Evolutionary conservation across 2,113 vertebrate species (phyloP).

Genomic region (Amblyopsis rosae): DNA sequence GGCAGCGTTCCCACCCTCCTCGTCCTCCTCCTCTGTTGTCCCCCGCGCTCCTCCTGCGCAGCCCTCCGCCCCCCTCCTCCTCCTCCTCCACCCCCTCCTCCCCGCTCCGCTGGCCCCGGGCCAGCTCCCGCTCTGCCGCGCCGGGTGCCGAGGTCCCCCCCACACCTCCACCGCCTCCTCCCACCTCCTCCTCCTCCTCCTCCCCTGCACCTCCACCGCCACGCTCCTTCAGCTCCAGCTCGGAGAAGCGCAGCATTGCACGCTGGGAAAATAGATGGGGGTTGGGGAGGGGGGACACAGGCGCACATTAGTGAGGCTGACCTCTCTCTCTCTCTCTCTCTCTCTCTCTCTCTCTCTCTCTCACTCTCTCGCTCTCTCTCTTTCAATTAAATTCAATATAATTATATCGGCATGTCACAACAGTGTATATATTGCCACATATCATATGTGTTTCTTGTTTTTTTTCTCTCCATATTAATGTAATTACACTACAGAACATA

Average conservation of each 20-base stretch:
- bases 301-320: neutral
- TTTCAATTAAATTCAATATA: neutral
- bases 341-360: neutral
- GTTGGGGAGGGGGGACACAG: neutral
- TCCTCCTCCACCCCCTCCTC: slow-evolving; percentile 25
- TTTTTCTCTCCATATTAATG: no score
- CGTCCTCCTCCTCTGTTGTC: slow-evolving; percentile 50
- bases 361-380: neutral
- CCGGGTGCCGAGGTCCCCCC: slow-evolving; percentile 37
- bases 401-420: no score
- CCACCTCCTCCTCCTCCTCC: slow-evolving; percentile 81
- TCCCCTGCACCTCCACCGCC: slow-evolving; percentile 80
- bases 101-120: slow-evolving; percentile 82
- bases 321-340: neutral
- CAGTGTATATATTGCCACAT: no score
- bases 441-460: no score
- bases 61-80: neutral
- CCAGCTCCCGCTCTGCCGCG: slow-evolving; percentile 69
- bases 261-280: slow-evolving; percentile 65
- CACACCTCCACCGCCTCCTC: slow-evolving; percentile 88
- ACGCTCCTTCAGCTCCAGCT: slow-evolving; percentile 95
- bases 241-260: slow-evolving; percentile 95
- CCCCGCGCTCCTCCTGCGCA: slow-evolving; percentile 1
- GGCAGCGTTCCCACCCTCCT: slow-evolving; percentile 84
- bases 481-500: no score